Conservation (phyloP, 23 tunicate species). For the Phallusia fumigata region DNA sequence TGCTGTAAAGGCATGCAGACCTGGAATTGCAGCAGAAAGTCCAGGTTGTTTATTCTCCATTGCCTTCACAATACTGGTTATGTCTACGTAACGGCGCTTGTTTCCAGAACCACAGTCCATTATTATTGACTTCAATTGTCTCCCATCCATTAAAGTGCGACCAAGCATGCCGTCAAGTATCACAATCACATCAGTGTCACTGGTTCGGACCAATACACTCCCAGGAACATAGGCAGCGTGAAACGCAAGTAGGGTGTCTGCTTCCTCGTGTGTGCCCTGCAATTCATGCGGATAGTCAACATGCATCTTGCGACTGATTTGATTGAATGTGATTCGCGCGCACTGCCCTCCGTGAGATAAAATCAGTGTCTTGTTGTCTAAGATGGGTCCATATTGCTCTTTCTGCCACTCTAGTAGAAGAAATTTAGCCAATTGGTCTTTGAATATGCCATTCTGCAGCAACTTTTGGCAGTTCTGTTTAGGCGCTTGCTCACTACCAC, state of each 20-base stretch:
- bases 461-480: constrained; percentile 5
- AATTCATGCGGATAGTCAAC: not conserved
- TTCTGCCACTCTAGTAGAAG: constrained; percentile 8
- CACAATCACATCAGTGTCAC: not conserved
- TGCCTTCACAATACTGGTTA: too few relatives aligned
- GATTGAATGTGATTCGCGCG: not conserved
- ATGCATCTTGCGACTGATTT: constrained; percentile 1
- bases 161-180: too few relatives aligned
- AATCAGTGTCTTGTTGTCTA: not conserved
- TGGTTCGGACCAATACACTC: not conserved
- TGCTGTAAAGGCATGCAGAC: too few relatives aligned
- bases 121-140: too few relatives aligned
- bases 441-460: constrained; percentile 2
- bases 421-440: constrained; percentile 4
- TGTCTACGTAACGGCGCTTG: too few relatives aligned
- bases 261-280: not conserved
- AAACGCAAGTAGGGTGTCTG: constrained; percentile 4
- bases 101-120: too few relatives aligned
- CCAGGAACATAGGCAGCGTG: not conserved
- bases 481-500: not conserved
- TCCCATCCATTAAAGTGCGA: too few relatives aligned
- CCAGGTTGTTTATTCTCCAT: too few relatives aligned
- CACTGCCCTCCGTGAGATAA: constrained; percentile 6
- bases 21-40: too few relatives aligned
- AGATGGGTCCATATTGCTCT: not conserved